Evolutionary conservation across 2,888 invertebrate genomes (phyloP).

Genomic region (Malthinus seriepunctatus): DNA sequence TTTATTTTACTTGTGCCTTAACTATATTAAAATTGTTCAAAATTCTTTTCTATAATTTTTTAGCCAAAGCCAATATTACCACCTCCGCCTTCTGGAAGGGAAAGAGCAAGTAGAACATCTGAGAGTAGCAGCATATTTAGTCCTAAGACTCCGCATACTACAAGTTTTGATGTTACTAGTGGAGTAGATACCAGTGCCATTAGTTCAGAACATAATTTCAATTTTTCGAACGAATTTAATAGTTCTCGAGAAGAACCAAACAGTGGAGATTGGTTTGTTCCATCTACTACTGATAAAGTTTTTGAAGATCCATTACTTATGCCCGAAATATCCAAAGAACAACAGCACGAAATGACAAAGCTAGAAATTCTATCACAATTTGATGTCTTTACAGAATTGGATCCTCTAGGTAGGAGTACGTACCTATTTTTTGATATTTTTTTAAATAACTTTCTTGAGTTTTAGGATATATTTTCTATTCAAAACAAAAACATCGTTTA

Average conservation of each 20-base stretch:
- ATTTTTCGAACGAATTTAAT: slow-evolving; percentile 42
- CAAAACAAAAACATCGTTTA: no score
- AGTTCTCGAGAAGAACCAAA: slow-evolving; percentile 47
- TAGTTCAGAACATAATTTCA: slow-evolving; percentile 40
- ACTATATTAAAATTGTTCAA: no score
- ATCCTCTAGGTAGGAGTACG: slow-evolving; percentile 85
- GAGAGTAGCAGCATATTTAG: slow-evolving; percentile 51
- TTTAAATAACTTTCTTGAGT: background rate
- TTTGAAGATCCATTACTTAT: slow-evolving; percentile 46
- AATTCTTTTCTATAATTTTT: no score
- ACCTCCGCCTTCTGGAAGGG: slow-evolving; percentile 47
- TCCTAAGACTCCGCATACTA: slow-evolving; percentile 51
- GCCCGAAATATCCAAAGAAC: slow-evolving; percentile 43
- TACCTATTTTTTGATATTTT: slow-evolving; percentile 18
- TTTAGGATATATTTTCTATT: no score
- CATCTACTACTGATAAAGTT: slow-evolving; percentile 45
- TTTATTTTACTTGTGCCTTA: slow-evolving; percentile 32
- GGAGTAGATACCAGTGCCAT: slow-evolving; percentile 33
- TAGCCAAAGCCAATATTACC: slow-evolving; percentile 45
- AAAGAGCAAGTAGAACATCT: slow-evolving; percentile 41
- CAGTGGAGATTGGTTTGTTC: slow-evolving; percentile 53
- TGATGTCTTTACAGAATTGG: slow-evolving; percentile 92
- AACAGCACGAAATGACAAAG: slow-evolving; percentile 49
- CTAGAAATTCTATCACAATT: slow-evolving; percentile 64
- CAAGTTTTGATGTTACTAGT: slow-evolving; percentile 35